These are phyloP conservation scores for Scarus forsteni DNA, from an alignment of 2,797 vertebrate species.

Conservation along the genomic window DNA sequence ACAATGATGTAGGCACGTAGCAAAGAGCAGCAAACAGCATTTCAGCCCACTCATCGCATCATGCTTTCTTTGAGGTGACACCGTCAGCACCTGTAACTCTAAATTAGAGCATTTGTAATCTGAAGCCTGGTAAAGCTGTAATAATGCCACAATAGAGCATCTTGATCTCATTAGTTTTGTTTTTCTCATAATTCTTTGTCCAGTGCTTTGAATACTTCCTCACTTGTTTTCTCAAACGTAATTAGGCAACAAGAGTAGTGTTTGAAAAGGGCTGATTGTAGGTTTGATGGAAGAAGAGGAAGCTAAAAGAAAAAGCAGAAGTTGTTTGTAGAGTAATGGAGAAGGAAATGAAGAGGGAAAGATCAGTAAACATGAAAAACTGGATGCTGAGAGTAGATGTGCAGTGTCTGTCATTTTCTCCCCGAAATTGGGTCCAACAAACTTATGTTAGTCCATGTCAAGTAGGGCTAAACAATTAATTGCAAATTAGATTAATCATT, in stretches of 20 bases:
- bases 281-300: not conserved
- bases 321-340: conserved; percentile 8
- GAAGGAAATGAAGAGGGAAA: not conserved
- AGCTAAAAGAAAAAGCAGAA: not conserved
- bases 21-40: not conserved
- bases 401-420: not conserved
- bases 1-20: too few species aligned
- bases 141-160: not conserved
- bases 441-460: not conserved
- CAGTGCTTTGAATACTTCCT: conserved; percentile 10
- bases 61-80: not conserved
- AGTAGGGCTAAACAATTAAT: too few species aligned
- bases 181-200: not conserved
- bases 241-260: conserved; percentile 15
- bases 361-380: not conserved
- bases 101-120: not conserved
- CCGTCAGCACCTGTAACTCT: not conserved
- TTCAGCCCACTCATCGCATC: not conserved
- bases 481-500: too few species aligned
- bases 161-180: not conserved
- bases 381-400: not conserved
- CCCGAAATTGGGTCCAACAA: conserved; percentile 3
- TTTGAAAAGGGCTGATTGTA: conserved; percentile 8
- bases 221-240: conserved; percentile 13
- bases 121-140: not conserved